phyloP scores from a whole-genome alignment of 2,797 vertebrate genomes.

The Acanthurus lineatus region DNA sequence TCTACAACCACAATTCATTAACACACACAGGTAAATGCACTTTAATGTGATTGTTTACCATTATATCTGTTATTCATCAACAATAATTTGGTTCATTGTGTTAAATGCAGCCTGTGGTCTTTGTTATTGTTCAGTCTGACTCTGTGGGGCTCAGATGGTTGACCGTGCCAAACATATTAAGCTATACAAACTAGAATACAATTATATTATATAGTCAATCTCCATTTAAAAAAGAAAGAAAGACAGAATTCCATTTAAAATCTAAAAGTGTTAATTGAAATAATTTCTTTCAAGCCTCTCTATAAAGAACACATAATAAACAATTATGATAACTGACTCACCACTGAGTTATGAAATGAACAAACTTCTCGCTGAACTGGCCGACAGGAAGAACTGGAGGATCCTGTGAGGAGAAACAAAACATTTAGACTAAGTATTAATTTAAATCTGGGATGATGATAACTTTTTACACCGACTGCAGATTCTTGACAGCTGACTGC shows the following conservation, averaged over 20 bases:
- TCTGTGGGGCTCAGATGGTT: constrained; percentile 29
- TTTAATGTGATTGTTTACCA: constrained; percentile 43
- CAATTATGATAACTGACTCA: constrained; percentile 85
- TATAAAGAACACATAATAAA: constrained; percentile 12
- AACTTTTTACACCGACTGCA: neutral
- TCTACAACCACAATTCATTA: constrained; percentile 54
- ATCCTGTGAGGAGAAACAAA: constrained; percentile 84
- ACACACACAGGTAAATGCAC: constrained; percentile 49
- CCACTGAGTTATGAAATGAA: constrained; percentile 99
- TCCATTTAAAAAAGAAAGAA: neutral
- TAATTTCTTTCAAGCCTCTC: neutral
- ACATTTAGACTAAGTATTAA: neutral
- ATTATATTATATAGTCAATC: constrained; percentile 1
- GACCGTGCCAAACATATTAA: constrained; percentile 15
- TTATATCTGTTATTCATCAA: constrained; percentile 35
- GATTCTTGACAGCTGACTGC: neutral
- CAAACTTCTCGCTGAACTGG: constrained; percentile 97
- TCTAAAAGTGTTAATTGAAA: constrained; percentile 3
- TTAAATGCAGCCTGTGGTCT: constrained; percentile 45
- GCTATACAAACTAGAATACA: constrained; percentile 16
- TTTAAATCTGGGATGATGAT: neutral
- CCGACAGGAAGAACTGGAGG: constrained; percentile 95
- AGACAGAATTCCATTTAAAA: constrained; percentile 42
- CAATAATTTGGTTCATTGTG: constrained; percentile 37
- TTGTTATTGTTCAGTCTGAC: constrained; percentile 35